These are phyloP conservation scores for Chloromyia formosa DNA, from an alignment of 2,888 invertebrate species.

Conservation along the genomic window DNA sequence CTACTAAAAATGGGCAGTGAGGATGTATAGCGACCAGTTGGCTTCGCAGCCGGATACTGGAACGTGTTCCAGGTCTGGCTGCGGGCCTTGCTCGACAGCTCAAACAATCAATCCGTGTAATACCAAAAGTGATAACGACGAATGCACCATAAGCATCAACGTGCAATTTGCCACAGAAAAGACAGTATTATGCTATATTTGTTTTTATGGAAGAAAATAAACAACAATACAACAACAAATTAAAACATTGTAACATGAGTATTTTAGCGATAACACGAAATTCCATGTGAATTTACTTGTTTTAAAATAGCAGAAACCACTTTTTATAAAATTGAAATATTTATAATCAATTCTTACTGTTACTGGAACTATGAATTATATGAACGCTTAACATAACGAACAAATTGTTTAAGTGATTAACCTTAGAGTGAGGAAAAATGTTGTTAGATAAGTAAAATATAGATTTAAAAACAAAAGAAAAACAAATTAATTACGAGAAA, in stretches of 20 bases:
- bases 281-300: constrained; percentile 2
- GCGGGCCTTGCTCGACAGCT: constrained; percentile 74
- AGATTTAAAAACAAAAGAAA: background rate
- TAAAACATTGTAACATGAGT: background rate
- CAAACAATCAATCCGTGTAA: constrained; percentile 66
- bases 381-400: constrained; percentile 10
- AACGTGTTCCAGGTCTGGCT: constrained; percentile 74
- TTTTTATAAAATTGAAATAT: constrained; percentile 10
- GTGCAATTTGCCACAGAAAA: background rate
- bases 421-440: constrained; percentile 9
- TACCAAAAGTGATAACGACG: constrained; percentile 44
- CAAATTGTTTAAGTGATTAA: constrained; percentile 10
- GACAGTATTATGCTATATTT: background rate
- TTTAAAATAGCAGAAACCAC: background rate
- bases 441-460: constrained; percentile 5
- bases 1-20: constrained; percentile 85
- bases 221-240: constrained; percentile 2
- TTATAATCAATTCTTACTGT: constrained; percentile 4
- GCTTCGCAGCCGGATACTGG: constrained; percentile 71
- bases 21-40: constrained; percentile 64
- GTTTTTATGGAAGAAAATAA: background rate
- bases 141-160: background rate
- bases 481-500: background rate
- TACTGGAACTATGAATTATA: constrained; percentile 2
- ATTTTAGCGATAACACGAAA: constrained; percentile 6